phyloP scores from a whole-genome alignment of 2,113 vertebrate species.

The Helogale parvula region DNA sequence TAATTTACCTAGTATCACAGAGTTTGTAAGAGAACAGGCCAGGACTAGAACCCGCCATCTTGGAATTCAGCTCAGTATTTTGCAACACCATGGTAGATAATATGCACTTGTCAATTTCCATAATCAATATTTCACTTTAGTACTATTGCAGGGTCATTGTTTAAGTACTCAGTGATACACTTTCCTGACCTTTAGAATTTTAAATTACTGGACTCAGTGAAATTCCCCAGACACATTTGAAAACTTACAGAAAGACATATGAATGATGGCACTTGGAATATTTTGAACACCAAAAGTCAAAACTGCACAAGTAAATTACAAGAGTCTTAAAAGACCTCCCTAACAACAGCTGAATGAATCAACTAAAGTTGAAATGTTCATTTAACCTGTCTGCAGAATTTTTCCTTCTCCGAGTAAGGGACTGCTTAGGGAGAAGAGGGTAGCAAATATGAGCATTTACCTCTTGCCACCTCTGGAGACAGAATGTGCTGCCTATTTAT shows the following conservation, averaged over 20 bases:
- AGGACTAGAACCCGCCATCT: background rate
- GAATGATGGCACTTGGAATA: slow-evolving; percentile 24
- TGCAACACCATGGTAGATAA: background rate
- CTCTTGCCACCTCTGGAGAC: background rate
- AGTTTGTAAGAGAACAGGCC: background rate
- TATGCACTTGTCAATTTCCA: slow-evolving; percentile 52
- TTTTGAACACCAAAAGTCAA: slow-evolving; percentile 60
- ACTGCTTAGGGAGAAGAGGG: background rate
- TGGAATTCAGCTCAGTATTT: slow-evolving; percentile 38
- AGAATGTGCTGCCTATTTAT: background rate
- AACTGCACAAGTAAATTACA: slow-evolving; percentile 40
- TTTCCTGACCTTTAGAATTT: slow-evolving; percentile 70
- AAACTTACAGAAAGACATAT: background rate
- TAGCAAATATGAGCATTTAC: background rate
- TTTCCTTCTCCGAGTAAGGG: background rate
- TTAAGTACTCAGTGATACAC: slow-evolving; percentile 53
- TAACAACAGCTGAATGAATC: slow-evolving; percentile 43
- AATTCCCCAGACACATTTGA: slow-evolving; percentile 53
- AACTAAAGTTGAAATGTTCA: background rate
- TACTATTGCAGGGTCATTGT: slow-evolving; percentile 11
- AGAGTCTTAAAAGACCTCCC: slow-evolving; percentile 38
- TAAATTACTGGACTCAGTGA: slow-evolving; percentile 44
- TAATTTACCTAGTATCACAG: slow-evolving; percentile 12
- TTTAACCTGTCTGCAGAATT: background rate
- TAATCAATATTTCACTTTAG: slow-evolving; percentile 62